Conservation (phyloP, 2,113 vertebrate genomes). For the Raja brachyura region DNA sequence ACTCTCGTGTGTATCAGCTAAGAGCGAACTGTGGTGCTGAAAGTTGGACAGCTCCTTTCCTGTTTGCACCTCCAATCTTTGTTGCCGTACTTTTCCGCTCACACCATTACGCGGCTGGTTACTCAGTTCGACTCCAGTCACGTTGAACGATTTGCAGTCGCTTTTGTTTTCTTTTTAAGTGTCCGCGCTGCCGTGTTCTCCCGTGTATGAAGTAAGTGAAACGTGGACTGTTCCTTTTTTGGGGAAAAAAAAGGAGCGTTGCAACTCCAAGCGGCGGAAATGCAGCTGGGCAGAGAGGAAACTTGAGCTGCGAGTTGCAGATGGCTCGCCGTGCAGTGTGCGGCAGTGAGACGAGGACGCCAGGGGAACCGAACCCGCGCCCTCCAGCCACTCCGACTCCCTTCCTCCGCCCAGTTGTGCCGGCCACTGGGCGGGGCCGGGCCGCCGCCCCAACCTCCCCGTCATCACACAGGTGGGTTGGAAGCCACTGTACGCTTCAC, state of each 20-base stretch:
- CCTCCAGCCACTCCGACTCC: background rate
- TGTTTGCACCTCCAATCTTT: too few species aligned
- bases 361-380: background rate
- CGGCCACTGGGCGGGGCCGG: background rate
- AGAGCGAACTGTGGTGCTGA: background rate
- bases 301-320: background rate
- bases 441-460: too few species aligned
- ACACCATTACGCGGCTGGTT: background rate
- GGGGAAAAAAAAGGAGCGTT: background rate
- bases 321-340: background rate
- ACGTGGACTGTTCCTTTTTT: background rate
- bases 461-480: background rate
- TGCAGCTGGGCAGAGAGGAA: background rate
- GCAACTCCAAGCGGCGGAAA: background rate
- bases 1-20: background rate
- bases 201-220: background rate
- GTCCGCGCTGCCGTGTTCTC: background rate
- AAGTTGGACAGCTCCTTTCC: constrained; percentile 31
- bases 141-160: background rate
- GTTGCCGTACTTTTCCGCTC: background rate
- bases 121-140: background rate
- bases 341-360: background rate
- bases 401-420: background rate
- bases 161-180: background rate
- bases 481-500: background rate